phyloP scores from a whole-genome alignment of 37 sponge, comb jelly and placozoan species.

The Chondrosia reniformis region DNA sequence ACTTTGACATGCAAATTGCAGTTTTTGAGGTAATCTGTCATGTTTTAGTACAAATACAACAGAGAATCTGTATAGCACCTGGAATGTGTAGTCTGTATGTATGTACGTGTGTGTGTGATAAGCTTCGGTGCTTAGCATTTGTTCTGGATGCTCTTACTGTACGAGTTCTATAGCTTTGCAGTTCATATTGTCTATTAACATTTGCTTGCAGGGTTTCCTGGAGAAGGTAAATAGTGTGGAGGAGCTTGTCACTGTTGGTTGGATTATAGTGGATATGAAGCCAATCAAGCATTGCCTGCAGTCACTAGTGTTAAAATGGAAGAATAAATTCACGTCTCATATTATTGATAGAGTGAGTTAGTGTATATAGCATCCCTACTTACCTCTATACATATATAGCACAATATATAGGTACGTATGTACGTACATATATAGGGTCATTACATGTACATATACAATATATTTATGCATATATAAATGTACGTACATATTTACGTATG shows the following conservation, averaged over 20 bases:
- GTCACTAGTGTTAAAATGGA: conserved; percentile 75
- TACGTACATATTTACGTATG: no score
- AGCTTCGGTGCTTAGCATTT: not conserved
- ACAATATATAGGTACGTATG: not conserved
- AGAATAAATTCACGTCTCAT: conserved; percentile 62
- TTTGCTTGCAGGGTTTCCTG: conserved; percentile 36
- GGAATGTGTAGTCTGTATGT: not conserved
- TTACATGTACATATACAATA: not conserved
- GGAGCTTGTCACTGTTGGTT: conserved; percentile 52
- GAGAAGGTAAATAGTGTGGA: conserved; percentile 37
- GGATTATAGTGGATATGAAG: conserved; percentile 71
- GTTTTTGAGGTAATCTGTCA: conserved; percentile 61
- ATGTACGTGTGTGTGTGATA: not conserved
- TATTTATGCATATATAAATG: not conserved
- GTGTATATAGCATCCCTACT: no score
- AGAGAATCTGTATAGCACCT: no score
- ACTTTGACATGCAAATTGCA: conserved; percentile 74
- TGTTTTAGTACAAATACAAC: not conserved
- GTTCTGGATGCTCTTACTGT: not conserved
- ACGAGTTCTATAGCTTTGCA: not conserved
- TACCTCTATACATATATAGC: no score
- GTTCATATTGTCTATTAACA: not conserved
- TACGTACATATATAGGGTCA: conserved; percentile 9
- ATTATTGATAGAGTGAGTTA: conserved; percentile 59
- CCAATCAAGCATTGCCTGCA: conserved; percentile 64